Base-by-base conservation (phyloP, 35 echinoderm and acorn worm genomes). In the Lytechinus pictus region DNA sequence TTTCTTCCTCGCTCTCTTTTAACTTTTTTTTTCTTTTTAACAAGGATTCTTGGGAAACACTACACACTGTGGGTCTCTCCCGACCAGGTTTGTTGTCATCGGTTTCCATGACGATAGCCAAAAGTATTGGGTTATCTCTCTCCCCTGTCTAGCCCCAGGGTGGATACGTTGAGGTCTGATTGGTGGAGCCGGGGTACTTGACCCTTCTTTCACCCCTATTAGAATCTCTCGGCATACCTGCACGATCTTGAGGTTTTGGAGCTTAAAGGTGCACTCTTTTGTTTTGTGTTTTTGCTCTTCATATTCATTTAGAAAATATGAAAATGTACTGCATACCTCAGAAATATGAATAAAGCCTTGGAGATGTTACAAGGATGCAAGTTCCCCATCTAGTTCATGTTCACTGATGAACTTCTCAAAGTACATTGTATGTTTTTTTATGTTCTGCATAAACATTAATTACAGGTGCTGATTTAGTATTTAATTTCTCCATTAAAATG, bases 61-160 rank as follows among this genome's bases (percentile, higher is more conserved):
- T 28, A 90, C 88, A 52, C 88, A 90, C 29, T 52, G 1, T 90
- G 27, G 88, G 88, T 90, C 88, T 90, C 88, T 21, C 66, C 66
- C 66, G n/a, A 27, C 88, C 88, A 12, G 52, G 88, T 90, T 6
- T 90, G 88, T 90, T 90, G 88, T 90, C 88, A 90, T 90, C 88
- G 2, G 88, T 90, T 21, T 19, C 88, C 88, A 52, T 90, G 88
- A 21, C 52, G 88, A 90, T 54, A 90, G 88, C 88, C 66, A n/a
- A 90, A 90, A 90, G 88, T 90, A 90, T 90, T 90, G 88, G 88
- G 88, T 90, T 90, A 90, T 90, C 88, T 90, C 52, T 90, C 88
- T 79, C 88, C 88, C 88, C 88, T 90, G 88, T 90, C 88, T 90
- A 79, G 88, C 88, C 88, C 52, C 27, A 10, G 52, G 88, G 88